These are phyloP conservation scores for Stigmatopora argus DNA, from an alignment of 2,113 vertebrate species.

Conservation along the genomic window DNA sequence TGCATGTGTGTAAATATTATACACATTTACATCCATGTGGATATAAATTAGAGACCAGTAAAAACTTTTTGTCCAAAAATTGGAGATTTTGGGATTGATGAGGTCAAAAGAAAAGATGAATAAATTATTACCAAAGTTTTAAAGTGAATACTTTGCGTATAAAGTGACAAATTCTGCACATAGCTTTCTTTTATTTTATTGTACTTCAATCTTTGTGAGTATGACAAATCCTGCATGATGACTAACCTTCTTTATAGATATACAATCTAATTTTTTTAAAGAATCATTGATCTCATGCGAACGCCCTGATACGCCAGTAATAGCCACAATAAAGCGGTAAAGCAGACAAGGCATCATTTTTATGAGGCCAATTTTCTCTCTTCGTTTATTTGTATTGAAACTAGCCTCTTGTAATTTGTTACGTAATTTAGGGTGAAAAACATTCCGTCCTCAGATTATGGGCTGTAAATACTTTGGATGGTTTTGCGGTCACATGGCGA, in stretches of 20 bases:
- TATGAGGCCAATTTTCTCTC: neutral
- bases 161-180: too few species aligned
- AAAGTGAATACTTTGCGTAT: too few species aligned
- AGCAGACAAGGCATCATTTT: slow-evolving; percentile 1
- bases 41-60: too few species aligned
- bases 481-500: neutral
- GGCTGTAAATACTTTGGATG: slow-evolving; percentile 21
- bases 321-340: neutral
- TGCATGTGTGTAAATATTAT: too few species aligned
- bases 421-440: slow-evolving; percentile 5
- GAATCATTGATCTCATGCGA: too few species aligned
- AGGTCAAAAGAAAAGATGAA: too few species aligned
- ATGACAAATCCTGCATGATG: neutral
- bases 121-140: too few species aligned
- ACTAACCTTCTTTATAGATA: too few species aligned
- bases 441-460: neutral
- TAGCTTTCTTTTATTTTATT: too few species aligned
- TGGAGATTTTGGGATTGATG: too few species aligned
- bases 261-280: neutral
- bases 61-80: too few species aligned
- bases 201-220: neutral
- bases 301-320: neutral
- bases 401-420: neutral
- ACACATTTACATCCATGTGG: too few species aligned
- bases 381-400: neutral